Percentiles rank a stretch among this genome's conserved stretches.
phyloP scores from a whole-genome alignment of 1,140 invertebrate species.

The Myzus persicae region DNA sequence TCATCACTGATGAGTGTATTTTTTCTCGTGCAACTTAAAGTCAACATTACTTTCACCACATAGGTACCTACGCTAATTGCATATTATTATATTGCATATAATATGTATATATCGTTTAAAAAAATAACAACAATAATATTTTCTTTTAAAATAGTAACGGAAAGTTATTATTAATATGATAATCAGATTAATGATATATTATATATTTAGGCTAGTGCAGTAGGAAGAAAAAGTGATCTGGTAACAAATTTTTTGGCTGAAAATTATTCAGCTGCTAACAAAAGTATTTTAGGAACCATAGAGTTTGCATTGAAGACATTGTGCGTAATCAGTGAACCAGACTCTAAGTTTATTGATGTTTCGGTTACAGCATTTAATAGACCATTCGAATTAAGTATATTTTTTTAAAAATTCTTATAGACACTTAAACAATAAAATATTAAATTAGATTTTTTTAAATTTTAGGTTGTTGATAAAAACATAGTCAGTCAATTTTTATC shows the following conservation, averaged over 20 bases:
- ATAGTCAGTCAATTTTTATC: neutral
- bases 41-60: no score
- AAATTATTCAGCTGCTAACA: neutral
- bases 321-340: conserved; percentile 2
- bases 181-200: neutral
- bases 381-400: conserved; percentile 13
- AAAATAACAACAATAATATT: no score
- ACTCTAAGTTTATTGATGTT: conserved; percentile 10
- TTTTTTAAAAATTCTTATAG: neutral
- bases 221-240: conserved; percentile 31
- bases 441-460: neutral
- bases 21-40: neutral
- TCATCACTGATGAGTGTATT: neutral
- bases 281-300: conserved; percentile 41
- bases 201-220: conserved; percentile 14
- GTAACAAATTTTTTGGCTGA: neutral
- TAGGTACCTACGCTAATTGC: no score
- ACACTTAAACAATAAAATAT: neutral
- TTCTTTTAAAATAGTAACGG: no score
- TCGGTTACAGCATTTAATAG: conserved; percentile 4
- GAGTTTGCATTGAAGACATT: conserved; percentile 24
- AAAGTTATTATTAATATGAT: no score
- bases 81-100: no score
- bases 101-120: no score
- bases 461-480: conserved; percentile 18